Conservation (phyloP, 2,113 vertebrate genomes). For the Nothoprocta pentlandii region DNA sequence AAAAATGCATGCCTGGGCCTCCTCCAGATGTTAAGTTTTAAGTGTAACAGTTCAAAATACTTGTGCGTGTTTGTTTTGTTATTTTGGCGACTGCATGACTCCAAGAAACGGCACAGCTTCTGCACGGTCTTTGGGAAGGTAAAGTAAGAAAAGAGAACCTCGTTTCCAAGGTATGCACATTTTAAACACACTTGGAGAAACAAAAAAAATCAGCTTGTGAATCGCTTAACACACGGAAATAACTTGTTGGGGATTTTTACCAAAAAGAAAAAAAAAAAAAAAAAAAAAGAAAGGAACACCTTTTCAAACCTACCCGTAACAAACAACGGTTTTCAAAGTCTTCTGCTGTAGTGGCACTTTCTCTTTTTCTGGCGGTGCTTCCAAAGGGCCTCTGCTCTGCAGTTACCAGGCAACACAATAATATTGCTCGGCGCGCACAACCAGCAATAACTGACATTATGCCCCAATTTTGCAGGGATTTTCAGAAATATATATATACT, state of each 20-base stretch:
- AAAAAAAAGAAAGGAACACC: not conserved
- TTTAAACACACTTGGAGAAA: not conserved
- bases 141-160: not conserved
- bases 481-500: constrained; percentile 58
- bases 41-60: not conserved
- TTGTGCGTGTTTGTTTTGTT: not conserved
- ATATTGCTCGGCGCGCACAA: constrained; percentile 65
- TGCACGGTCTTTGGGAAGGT: not conserved
- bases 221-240: constrained; percentile 17
- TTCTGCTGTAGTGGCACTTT: constrained; percentile 49
- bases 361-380: constrained; percentile 57
- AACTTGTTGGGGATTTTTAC: not conserved
- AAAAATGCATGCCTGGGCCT: not conserved
- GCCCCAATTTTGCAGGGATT: constrained; percentile 71
- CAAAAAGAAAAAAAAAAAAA: not conserved
- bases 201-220: constrained; percentile 17
- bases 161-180: not conserved
- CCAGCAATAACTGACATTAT: constrained; percentile 69
- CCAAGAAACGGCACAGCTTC: constrained; percentile 1
- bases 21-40: not conserved
- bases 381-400: constrained; percentile 57
- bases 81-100: not conserved
- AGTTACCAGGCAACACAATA: constrained; percentile 79
- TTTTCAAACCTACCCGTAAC: constrained; percentile 56
- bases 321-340: constrained; percentile 61